Evolutionary conservation across 2,113 vertebrate species (phyloP), one percentile per base, ranked within the genome.

Genomic region (Azemiops feae): DNA sequence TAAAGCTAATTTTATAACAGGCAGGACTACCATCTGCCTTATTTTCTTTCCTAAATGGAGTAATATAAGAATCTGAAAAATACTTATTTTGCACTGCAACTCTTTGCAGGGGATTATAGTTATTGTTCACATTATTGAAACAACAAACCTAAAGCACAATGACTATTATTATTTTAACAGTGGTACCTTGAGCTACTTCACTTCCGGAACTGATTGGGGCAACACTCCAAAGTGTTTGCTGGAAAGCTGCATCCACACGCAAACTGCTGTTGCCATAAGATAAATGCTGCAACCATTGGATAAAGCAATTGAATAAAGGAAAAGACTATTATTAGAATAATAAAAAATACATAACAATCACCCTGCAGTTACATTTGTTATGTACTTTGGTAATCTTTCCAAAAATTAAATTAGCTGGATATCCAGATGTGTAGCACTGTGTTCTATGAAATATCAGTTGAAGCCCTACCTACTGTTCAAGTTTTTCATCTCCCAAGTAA

Each of bases 171-270:
- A 3, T 14, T 74, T 43, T 85, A 55, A 30, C 6, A 57, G 30
- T 30, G 93, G 98, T 97, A 99, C 99, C 99, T 98, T 99, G 99
- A 95, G 98, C 99, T 69, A 97, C 98, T 98, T 99, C 99, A 89
- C 99, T 99, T 94, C 99, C 99, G 25, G 99, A 99, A 97, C 99
- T 99, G 97, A 99, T 99, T 0, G 99, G 99, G 45, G 98, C 99
- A 89, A 99, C 99, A 6, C 98, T 99, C 99, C 99, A 99, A 12
- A 99, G 98, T 0, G 99, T 99, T 96, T 99, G 99, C 97, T 99
- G 99, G 97, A 99, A 99, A 43, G 99, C 99, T 22, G 99, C 99
- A 22, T 99, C 99, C 58, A 99, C 99, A 0, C 99, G 98, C 81
- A 99, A 97, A 94, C 98, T 99, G 88, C 98, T 97, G 5, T 97